A percentile compares a stretch with the other conserved stretches of the same genome.
Evolutionary conservation across 2,113 vertebrate genomes (phyloP).

Genomic region (Hippocampus guttulatus): DNA sequence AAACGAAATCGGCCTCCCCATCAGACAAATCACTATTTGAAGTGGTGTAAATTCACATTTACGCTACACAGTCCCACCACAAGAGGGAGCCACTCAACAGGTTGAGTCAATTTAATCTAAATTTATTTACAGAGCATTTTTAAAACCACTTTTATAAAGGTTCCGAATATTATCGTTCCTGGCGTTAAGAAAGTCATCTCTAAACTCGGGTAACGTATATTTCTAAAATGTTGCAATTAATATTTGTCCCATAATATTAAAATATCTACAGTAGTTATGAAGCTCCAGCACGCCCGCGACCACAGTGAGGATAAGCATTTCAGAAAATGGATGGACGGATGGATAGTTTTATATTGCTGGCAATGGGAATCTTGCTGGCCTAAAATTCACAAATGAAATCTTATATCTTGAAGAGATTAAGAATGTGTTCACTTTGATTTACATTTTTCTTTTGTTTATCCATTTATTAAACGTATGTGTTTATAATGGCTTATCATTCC

Average conservation of each 20-base stretch:
- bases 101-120: background rate
- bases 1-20: background rate
- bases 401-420: background rate
- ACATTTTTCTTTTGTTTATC: slow-evolving; percentile 3
- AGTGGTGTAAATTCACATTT: background rate
- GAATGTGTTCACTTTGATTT: background rate
- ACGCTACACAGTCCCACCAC: background rate
- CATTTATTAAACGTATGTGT: slow-evolving; percentile 2
- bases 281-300: no score
- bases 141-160: background rate
- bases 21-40: background rate
- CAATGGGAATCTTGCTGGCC: background rate
- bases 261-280: no score
- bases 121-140: background rate
- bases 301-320: no score
- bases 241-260: no score
- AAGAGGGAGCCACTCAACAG: background rate
- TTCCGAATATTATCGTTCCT: no score
- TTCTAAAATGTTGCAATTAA: no score
- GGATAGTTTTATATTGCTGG: background rate
- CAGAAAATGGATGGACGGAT: no score
- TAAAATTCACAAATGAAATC: background rate
- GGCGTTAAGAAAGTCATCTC: no score
- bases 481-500: slow-evolving; percentile 17
- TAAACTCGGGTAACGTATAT: no score